Evolutionary conservation across 1,140 invertebrate species (phyloP).

Genomic region (Aradophagus sp.): DNA sequence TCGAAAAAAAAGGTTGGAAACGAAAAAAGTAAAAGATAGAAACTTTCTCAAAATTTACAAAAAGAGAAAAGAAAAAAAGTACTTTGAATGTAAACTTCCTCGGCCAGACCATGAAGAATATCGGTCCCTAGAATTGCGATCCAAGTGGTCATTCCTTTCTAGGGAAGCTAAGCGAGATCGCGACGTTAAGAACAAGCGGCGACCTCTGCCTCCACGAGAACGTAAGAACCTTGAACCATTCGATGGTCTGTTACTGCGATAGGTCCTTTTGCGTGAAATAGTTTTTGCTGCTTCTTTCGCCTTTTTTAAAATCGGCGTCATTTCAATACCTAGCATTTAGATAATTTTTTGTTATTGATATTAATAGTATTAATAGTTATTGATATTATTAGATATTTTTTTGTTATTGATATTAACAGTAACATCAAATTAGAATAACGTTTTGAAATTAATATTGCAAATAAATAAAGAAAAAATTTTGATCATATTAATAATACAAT

Average conservation of each 20-base stretch:
- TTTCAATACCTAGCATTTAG: constrained; percentile 80
- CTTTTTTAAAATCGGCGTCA: constrained; percentile 90
- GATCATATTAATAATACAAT: too few relatives aligned
- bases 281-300: constrained; percentile 87
- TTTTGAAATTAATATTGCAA: too few relatives aligned
- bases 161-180: constrained; percentile 72
- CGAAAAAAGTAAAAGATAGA: too few relatives aligned
- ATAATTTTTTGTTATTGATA: too few relatives aligned
- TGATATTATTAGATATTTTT: too few relatives aligned
- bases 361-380: too few relatives aligned
- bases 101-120: constrained; percentile 71
- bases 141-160: constrained; percentile 68
- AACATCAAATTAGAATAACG: too few relatives aligned
- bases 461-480: too few relatives aligned
- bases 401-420: too few relatives aligned
- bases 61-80: constrained; percentile 32
- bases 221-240: constrained; percentile 74
- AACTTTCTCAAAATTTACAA: constrained; percentile 3
- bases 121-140: constrained; percentile 69
- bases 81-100: constrained; percentile 70
- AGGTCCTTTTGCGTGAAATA: constrained; percentile 75
- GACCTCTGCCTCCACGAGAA: constrained; percentile 74
- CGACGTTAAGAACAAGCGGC: constrained; percentile 70
- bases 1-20: too few relatives aligned
- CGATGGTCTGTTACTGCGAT: constrained; percentile 74